Evolutionary conservation across 1,140 invertebrate species (phyloP).

Genomic region (Hydropsyche tenuis): DNA sequence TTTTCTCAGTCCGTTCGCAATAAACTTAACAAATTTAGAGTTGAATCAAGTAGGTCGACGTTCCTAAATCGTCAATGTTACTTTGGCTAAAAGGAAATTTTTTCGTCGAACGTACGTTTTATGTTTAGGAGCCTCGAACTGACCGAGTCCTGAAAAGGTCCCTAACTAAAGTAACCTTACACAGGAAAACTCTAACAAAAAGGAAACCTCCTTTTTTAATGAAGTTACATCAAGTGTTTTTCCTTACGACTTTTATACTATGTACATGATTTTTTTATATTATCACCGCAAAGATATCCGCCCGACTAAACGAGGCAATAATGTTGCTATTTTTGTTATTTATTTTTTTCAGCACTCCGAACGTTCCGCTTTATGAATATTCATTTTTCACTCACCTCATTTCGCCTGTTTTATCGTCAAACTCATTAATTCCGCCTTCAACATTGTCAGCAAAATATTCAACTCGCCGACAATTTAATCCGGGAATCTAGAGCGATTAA

Average conservation of each 20-base stretch:
- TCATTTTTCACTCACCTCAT: constrained; percentile 19
- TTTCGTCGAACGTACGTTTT: not conserved
- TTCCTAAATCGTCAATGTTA: constrained; percentile 12
- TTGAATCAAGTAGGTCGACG: not conserved
- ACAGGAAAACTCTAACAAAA: too few species aligned
- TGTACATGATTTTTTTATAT: too few species aligned
- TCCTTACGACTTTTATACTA: too few species aligned
- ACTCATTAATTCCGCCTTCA: constrained; percentile 11
- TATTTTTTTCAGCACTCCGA: not conserved
- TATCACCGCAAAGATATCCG: too few species aligned
- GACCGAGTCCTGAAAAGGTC: not conserved
- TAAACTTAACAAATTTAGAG: too few species aligned
- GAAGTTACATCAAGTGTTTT: too few species aligned
- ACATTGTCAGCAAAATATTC: constrained; percentile 27
- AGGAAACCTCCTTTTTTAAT: too few species aligned
- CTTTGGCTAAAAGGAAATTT: constrained; percentile 10
- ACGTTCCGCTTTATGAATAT: not conserved
- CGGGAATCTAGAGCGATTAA: constrained; percentile 22
- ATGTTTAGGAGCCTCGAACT: not conserved
- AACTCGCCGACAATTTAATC: constrained; percentile 25
- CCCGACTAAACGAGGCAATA: too few species aligned
- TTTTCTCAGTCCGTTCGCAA: too few species aligned
- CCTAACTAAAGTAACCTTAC: not conserved
- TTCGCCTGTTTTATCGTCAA: constrained; percentile 3
- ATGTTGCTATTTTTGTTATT: too few species aligned